Base-by-base conservation (phyloP, 2,797 vertebrate species). In the Myotis pilosus region DNA sequence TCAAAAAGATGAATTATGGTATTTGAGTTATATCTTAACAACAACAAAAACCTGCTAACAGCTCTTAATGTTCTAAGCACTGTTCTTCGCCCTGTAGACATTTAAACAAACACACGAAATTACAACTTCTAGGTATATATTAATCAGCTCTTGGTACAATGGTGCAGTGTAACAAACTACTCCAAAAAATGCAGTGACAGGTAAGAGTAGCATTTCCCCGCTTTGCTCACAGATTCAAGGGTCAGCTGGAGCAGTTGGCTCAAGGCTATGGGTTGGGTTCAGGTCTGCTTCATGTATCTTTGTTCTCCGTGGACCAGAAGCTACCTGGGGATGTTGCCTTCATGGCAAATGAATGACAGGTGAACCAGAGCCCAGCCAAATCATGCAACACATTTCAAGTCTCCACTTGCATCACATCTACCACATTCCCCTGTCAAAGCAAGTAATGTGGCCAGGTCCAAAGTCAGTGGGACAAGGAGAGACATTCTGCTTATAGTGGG, bases 301-400 rank as follows among this genome's bases (percentile, higher is more conserved):
- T 68, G n/a, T 68, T 92, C 80, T 91, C 13, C 20, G 16, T 92
- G 81, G 83, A 60, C 33, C 53, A 62, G 80, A 89, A 41, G 13
- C 76, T 66, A 19, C 36, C 30, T 49, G 74, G 41, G 57, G 23
- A 80, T 64, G 19, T 81, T 91, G 19, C 86, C 33, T 87, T 82
- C 57, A 36, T 72, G 62, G 82, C 75, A 64, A 36, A 57, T n/a
- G 83, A 84, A 28, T 74, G 87, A 87, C 95, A 96, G 97, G 92
- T 95, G 89, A 81, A 38, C 38, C 44, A 55, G 87, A 57, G 51
- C 53, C 17, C 72, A 80, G 96, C 87, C 95, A 91, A 81, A 66
- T 33, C 94, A 82, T 20, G 83, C 87, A 87, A 4, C 23, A 19
- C 9, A 25, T 75, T 87, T 64, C 51, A 87, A 85, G 19, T 93